Base-by-base conservation (phyloP, 2,113 vertebrate genomes). In the Brachyhypopomus occidentalis region DNA sequence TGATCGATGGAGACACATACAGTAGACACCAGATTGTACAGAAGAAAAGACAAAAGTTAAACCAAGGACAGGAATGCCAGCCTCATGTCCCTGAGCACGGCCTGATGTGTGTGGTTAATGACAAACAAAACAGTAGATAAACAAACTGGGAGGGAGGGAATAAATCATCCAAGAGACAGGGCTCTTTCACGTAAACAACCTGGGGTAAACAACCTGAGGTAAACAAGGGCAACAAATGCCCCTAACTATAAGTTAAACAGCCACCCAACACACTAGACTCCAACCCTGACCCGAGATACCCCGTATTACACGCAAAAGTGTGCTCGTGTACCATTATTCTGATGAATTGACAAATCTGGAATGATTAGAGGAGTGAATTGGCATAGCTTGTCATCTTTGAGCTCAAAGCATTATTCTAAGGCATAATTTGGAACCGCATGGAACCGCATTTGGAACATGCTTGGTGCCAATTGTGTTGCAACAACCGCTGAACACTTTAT, bases 191-290 rank as follows among this genome's bases (percentile, higher is more conserved):
- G 87, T 88, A 87, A 86, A 89, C 86, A 87, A 74, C 75, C 41
- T 78, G 79, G 78, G 78, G 87, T 88, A 87, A 86, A 89, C 85
- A 87, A 74, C 75, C 41, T 79, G 79, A 56, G 79, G 82, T 86
- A 87, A 88, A 87, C 84, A 88, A 82, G 72, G 67, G 78, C 58
- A 72, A 83, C 45, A 71, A 77, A 62, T 27, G 74, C 85, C 78
- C 55, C 60, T 27, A 69, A 75, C 84, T 73, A 73, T 59, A 78
- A 58, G 60, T 45, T 62, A 75, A 82, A 67, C 17, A 41, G 41
- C 60, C 45, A 59, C 76, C 72, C 48, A 79, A 75, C 58, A 71
- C 73, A 72, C 41, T 27, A 27, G 8, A 56, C 76, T 55, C n/a
- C 52, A 69, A 58, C 70, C 22, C 17, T 67, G 72, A 72, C 52